These are phyloP conservation scores for Teinopalpus imperialis DNA, from an alignment of 2,888 invertebrate species.

Conservation along the genomic window DNA sequence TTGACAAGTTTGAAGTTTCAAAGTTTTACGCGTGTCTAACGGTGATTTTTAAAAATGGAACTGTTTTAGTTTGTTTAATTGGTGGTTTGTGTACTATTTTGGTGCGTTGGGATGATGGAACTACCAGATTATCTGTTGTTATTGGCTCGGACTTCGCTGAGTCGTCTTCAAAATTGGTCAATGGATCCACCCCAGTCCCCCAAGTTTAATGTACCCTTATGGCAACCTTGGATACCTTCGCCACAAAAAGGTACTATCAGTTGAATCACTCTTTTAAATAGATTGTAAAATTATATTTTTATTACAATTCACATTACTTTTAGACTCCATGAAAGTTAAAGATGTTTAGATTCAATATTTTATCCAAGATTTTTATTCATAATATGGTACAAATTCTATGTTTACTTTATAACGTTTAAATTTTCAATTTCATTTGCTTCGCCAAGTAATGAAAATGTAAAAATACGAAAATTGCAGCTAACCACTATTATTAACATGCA, in stretches of 20 bases:
- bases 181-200: conserved; percentile 79
- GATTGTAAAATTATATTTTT: too few species aligned
- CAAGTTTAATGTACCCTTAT: conserved; percentile 73
- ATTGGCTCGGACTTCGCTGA: conserved; percentile 65
- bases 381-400: too few species aligned
- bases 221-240: conserved; percentile 75
- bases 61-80: conserved; percentile 25
- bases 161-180: conserved; percentile 53
- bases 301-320: too few species aligned
- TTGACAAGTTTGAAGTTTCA: background rate
- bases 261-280: too few species aligned
- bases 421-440: too few species aligned
- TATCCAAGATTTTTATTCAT: too few species aligned
- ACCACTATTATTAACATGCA: too few species aligned
- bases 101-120: conserved; percentile 72
- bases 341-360: too few species aligned
- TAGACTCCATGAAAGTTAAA: too few species aligned
- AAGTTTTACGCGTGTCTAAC: conserved; percentile 19
- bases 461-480: too few species aligned
- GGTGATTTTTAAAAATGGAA: conserved; percentile 25
- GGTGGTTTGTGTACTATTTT: conserved; percentile 36
- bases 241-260: conserved; percentile 66
- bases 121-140: conserved; percentile 68
- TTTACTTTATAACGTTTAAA: too few species aligned
- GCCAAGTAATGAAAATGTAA: too few species aligned